phyloP scores from a whole-genome alignment of 2,888 invertebrate genomes.

The Eupithecia insigniata region DNA sequence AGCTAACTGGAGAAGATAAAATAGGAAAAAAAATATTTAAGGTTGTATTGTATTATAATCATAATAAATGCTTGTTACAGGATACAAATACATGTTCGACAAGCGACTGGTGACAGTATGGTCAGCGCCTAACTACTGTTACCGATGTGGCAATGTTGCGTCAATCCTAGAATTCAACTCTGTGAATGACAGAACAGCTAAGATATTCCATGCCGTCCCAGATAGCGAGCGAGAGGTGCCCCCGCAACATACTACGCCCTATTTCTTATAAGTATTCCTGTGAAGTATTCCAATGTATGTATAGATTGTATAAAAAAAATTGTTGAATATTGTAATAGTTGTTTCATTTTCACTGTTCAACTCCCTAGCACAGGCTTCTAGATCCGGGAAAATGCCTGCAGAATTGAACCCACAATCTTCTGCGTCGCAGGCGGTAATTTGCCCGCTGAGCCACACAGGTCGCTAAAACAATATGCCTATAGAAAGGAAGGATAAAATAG shows the following conservation, averaged over 20 bases:
- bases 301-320: slow-evolving; percentile 69
- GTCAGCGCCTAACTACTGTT: slow-evolving; percentile 99
- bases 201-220: slow-evolving; percentile 98
- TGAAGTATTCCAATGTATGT: slow-evolving; percentile 57
- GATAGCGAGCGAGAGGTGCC: slow-evolving; percentile 97
- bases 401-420: background rate
- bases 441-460: background rate
- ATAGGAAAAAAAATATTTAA: too few relatives aligned
- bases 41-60: background rate
- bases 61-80: slow-evolving; percentile 75
- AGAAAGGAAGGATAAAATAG: background rate
- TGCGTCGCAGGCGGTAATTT: background rate
- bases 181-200: slow-evolving; percentile 90
- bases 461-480: too few relatives aligned
- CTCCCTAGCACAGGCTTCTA: too few relatives aligned
- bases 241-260: slow-evolving; percentile 95
- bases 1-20: too few relatives aligned
- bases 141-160: slow-evolving; percentile 99
- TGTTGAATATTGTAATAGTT: slow-evolving; percentile 57
- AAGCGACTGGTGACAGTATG: slow-evolving; percentile 98
- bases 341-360: background rate
- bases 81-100: slow-evolving; percentile 99
- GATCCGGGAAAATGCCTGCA: background rate
- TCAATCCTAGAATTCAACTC: slow-evolving; percentile 96
- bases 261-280: slow-evolving; percentile 91